phyloP scores from a whole-genome alignment of 2,888 invertebrate species.

The Onthophagus sagittarius region DNA sequence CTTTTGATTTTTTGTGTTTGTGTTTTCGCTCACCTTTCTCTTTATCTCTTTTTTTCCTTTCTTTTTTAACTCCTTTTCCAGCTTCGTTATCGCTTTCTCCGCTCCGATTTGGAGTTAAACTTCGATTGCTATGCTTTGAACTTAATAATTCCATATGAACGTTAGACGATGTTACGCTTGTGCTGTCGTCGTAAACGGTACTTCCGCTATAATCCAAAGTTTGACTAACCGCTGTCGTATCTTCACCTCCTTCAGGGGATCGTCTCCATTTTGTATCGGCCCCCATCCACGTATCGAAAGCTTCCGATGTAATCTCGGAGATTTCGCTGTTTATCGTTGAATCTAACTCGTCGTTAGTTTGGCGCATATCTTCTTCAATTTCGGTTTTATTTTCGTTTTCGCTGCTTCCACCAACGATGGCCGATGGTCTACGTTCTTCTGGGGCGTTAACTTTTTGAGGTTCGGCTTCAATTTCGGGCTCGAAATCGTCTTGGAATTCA shows the following conservation, averaged over 20 bases:
- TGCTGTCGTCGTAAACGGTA: conserved; percentile 52
- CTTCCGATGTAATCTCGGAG: conserved; percentile 49
- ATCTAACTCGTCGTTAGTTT: conserved; percentile 49
- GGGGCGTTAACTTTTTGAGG: conserved; percentile 33
- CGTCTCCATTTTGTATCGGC: conserved; percentile 66
- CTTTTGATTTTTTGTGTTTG: conserved; percentile 52
- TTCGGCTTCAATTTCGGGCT: conserved; percentile 55
- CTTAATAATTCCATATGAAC: conserved; percentile 53
- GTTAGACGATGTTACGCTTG: conserved; percentile 54
- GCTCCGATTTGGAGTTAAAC: conserved; percentile 52
- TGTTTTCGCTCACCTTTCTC: conserved; percentile 45
- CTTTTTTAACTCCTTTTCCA: conserved; percentile 40
- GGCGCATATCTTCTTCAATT: conserved; percentile 41
- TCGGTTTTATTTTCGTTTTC: conserved; percentile 32
- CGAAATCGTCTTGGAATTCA: conserved; percentile 79
- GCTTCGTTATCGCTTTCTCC: conserved; percentile 52
- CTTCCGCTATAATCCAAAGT: conserved; percentile 53
- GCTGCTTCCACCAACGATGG: conserved; percentile 41
- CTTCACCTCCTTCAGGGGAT: conserved; percentile 66
- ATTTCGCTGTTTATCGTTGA: conserved; percentile 49
- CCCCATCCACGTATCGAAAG: conserved; percentile 60
- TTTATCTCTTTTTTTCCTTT: conserved; percentile 49
- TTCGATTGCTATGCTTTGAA: conserved; percentile 53
- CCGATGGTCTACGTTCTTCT: conserved; percentile 38
- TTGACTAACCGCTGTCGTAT: conserved; percentile 48